phyloP scores from a whole-genome alignment of 2,888 invertebrate species.

The Eupsilia transversa region DNA sequence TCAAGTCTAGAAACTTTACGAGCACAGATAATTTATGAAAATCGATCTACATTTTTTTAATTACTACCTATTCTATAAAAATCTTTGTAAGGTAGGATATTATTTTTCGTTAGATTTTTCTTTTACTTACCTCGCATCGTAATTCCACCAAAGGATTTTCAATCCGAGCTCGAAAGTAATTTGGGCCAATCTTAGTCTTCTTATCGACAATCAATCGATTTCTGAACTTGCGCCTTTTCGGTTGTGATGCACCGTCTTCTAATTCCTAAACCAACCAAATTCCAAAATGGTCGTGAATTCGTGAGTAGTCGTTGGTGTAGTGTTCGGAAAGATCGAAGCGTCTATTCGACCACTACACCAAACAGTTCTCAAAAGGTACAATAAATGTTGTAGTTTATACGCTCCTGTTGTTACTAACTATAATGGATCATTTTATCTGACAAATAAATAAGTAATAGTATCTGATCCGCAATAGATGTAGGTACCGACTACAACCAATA shows the following conservation, averaged over 20 bases:
- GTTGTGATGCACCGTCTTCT: slow-evolving; percentile 72
- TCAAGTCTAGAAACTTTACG: neutral
- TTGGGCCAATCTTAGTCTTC: slow-evolving; percentile 72
- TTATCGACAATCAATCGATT: slow-evolving; percentile 80
- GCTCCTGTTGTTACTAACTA: too few species aligned
- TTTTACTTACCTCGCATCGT: slow-evolving; percentile 76
- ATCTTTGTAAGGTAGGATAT: too few species aligned
- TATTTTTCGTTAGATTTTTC: too few species aligned
- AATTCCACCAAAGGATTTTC: slow-evolving; percentile 77
- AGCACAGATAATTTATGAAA: slow-evolving; percentile 6
- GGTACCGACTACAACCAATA: neutral
- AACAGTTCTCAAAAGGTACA: neutral
- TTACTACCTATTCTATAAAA: too few species aligned
- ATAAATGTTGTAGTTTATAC: neutral
- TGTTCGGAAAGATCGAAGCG: neutral
- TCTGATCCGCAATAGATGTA: neutral
- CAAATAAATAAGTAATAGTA: too few species aligned
- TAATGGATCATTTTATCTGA: too few species aligned
- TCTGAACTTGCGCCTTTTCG: slow-evolving; percentile 74
- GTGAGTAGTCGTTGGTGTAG: neutral
- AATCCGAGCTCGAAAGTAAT: slow-evolving; percentile 75
- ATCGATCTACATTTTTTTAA: neutral
- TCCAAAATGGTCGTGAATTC: neutral
- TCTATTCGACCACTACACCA: neutral
- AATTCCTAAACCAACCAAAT: slow-evolving; percentile 74